phyloP scores from a whole-genome alignment of 2,888 invertebrate species.

The Volucella bombylans region DNA sequence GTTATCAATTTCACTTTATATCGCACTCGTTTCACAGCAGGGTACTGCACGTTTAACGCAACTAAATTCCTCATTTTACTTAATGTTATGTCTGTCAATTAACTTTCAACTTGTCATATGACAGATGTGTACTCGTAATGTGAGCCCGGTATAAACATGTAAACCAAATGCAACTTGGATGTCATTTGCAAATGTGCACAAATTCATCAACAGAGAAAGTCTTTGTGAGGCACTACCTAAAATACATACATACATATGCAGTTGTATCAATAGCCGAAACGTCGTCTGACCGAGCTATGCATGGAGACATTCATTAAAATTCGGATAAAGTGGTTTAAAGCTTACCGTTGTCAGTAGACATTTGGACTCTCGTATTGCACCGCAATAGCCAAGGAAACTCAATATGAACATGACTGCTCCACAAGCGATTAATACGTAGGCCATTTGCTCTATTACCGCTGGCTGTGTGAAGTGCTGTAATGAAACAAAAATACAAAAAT shows the following conservation, averaged over 20 bases:
- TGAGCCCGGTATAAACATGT: too few species aligned
- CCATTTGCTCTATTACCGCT: conserved; percentile 86
- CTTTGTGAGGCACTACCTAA: neutral
- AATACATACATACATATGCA: neutral
- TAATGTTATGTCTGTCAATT: neutral
- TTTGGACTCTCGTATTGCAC: conserved; percentile 87
- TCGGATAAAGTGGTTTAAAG: conserved; percentile 74
- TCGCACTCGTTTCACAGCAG: too few species aligned
- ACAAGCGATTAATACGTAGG: conserved; percentile 87
- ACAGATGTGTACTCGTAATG: neutral
- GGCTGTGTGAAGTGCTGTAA: conserved; percentile 85
- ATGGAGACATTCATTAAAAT: conserved; percentile 5
- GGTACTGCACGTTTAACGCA: neutral
- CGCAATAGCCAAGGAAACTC: conserved; percentile 89
- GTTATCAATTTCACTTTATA: too few species aligned
- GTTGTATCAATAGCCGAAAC: neutral
- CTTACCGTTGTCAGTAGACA: conserved; percentile 87
- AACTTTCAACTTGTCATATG: neutral
- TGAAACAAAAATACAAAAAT: conserved; percentile 72
- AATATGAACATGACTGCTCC: conserved; percentile 88
- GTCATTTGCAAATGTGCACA: conserved; percentile 1
- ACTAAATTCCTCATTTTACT: neutral
- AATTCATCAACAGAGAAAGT: conserved; percentile 14
- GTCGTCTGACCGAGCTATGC: neutral
- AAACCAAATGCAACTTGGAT: conserved; percentile 8